Base-by-base conservation (phyloP, 2,888 invertebrate species). In the Polyommatus iphigenia region DNA sequence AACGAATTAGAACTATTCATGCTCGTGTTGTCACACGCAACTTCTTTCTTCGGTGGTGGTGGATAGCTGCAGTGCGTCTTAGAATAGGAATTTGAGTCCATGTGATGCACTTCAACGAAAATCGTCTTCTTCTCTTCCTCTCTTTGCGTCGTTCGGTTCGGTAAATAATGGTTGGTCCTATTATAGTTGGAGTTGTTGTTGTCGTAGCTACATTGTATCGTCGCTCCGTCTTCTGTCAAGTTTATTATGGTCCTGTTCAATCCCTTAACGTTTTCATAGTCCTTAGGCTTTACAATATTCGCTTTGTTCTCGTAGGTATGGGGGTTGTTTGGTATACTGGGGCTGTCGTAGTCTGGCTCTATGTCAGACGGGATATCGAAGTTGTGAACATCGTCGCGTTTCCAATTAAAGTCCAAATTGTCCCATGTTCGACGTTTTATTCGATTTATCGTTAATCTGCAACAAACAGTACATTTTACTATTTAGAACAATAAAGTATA, bases 201-300 rank as follows among this genome's bases (percentile, higher is more conserved):
- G 75, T 94, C 92, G 82, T 94, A 94, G 85, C 95, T 95, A 84
- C 96, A 96, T 84, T 96, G 96, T 83, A 96, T 96, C 7, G 96
- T 96, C 76, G 96, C 96, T 71, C 96, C 96, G 82, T 95, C 96
- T 88, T 96, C 96, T 1, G 96, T 95, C 82, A 96, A 89, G 90
- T 96, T 96, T 76, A 96, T 96, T 80, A 96, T 96, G 4, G 96
- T 96, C 84, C 96, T 96, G 89, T 96, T 96, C 80, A 95, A 95
- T 15, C 54, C 54, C 79, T 95, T 93, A 77, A 54, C 54, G 2
- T 81, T 83, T 59, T 82, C 79, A 80, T 82, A 83, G 13, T 80
- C 87, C 81, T 87, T 90, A 79, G 81, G 87, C 83, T 89, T 90
- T 82, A 83, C 85, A 80, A 84, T 82, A 78, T 88, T 88, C 78